These are phyloP conservation scores for Potorous gilbertii DNA, from an alignment of 2,797 vertebrate species.

Conservation along the genomic window DNA sequence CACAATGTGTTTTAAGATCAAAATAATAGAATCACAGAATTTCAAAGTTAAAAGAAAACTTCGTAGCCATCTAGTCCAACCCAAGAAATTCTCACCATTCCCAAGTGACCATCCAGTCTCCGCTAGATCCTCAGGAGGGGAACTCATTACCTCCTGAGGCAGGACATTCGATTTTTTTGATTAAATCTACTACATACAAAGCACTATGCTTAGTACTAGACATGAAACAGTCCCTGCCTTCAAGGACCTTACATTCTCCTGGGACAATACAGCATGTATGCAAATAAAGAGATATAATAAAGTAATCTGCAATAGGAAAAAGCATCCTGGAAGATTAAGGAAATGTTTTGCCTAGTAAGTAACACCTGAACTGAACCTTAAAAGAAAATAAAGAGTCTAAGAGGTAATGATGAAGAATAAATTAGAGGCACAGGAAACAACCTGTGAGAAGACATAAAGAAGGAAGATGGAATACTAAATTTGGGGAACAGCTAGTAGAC, in stretches of 20 bases:
- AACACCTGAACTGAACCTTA: neutral
- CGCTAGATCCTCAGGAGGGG: neutral
- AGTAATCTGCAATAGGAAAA: neutral
- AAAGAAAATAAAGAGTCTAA: neutral
- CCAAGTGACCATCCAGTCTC: neutral
- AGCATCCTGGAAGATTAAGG: neutral
- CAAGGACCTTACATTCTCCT: neutral
- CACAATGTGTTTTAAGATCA: neutral
- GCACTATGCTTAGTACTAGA: neutral
- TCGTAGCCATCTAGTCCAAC: neutral
- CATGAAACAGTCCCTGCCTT: neutral
- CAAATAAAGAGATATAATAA: neutral
- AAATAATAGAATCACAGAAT: neutral
- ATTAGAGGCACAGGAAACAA: neutral
- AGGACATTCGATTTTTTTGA: neutral
- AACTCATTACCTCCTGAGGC: neutral
- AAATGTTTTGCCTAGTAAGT: neutral
- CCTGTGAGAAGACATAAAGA: neutral
- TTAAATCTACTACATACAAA: neutral
- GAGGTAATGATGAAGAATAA: neutral
- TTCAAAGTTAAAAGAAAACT: neutral
- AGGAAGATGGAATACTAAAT: neutral
- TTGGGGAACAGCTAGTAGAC: neutral
- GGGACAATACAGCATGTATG: neutral
- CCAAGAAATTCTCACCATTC: neutral